Evolutionary conservation across 2,797 vertebrate genomes (phyloP), one percentile per base, ranked within the genome.

Genomic region (Enteromius anoplus): DNA sequence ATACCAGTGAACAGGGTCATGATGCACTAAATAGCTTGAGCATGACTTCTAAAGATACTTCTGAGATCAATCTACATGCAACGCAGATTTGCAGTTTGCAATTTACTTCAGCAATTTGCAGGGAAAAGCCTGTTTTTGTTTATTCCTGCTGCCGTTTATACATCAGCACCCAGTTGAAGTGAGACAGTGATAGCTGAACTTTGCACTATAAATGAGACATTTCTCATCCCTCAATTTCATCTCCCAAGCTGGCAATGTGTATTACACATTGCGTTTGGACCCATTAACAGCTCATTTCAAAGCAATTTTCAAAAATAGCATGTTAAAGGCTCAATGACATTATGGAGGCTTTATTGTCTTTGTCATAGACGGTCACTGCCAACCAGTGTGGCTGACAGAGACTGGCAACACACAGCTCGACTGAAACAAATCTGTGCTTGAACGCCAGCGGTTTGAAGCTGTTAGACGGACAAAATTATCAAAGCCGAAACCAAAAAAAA

Each of bases 251-350:
- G 64, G 55, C 29, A 23, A 70, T 60, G 72, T 60, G 80, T 76
- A 86, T 82, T 79, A 75, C 29, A 81, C 70, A 66, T 85, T 76
- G 71, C 8, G 23, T 81, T 34, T 65, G 47, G 65, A 76, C 65
- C 84, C 84, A 86, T 88, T 88, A 84, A 29, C 70, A 80, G 37
- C 71, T 86, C 75, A 68, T 85, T 87, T 73, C 65, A 68, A 69
- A 58, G 71, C 82, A 82, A 78, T 87, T 85, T 87, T 83, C 60
- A 7, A 32, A 64, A 49, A 77, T 80, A 79, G 84, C 81, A 23
- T 19, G 12, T 68, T 76, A 79, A 80, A 77, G 23, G 47, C 75
- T 64, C 37, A 42, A 83, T 26, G 32, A 32, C 65, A 62, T 85
- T 77, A 79, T 29, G 26, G 55, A 71, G 65, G 79, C 78, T 81